Conservation (phyloP, 2,888 invertebrate species). For the Miltochrista miniata region DNA sequence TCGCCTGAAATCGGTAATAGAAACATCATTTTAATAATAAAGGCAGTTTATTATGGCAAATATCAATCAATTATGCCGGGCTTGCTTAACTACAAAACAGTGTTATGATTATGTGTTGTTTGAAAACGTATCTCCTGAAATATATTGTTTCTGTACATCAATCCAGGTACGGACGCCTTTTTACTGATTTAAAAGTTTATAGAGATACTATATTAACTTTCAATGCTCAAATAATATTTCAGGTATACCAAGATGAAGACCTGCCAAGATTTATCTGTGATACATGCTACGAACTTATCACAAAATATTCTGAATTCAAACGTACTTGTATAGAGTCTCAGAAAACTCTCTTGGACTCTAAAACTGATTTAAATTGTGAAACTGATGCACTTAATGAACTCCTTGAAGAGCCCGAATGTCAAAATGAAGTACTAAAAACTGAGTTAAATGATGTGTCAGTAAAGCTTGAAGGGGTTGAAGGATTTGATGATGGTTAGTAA, state of each 20-base stretch:
- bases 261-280: slow-evolving; percentile 68
- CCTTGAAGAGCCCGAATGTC: slow-evolving; percentile 8
- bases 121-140: slow-evolving; percentile 61
- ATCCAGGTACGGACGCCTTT: slow-evolving; percentile 53
- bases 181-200: neutral
- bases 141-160: slow-evolving; percentile 71
- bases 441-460: slow-evolving; percentile 20
- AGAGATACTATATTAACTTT: neutral
- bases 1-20: too few species aligned
- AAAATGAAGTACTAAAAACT: slow-evolving; percentile 21
- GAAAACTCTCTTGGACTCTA: slow-evolving; percentile 47
- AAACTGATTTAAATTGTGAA: slow-evolving; percentile 36
- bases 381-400: slow-evolving; percentile 8
- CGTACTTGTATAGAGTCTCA: slow-evolving; percentile 66
- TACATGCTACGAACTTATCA: slow-evolving; percentile 58
- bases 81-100: slow-evolving; percentile 62
- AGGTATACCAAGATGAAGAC: slow-evolving; percentile 59
- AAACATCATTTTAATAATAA: too few species aligned
- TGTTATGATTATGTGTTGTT: slow-evolving; percentile 57
- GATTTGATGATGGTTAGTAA: slow-evolving; percentile 21
- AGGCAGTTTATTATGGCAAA: slow-evolving; percentile 28
- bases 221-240: slow-evolving; percentile 19
- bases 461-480: slow-evolving; percentile 21
- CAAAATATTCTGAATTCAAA: slow-evolving; percentile 66
- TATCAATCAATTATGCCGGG: slow-evolving; percentile 61